phyloP scores from a whole-genome alignment of 2,797 vertebrate genomes.

The Notamacropus eugenii region DNA sequence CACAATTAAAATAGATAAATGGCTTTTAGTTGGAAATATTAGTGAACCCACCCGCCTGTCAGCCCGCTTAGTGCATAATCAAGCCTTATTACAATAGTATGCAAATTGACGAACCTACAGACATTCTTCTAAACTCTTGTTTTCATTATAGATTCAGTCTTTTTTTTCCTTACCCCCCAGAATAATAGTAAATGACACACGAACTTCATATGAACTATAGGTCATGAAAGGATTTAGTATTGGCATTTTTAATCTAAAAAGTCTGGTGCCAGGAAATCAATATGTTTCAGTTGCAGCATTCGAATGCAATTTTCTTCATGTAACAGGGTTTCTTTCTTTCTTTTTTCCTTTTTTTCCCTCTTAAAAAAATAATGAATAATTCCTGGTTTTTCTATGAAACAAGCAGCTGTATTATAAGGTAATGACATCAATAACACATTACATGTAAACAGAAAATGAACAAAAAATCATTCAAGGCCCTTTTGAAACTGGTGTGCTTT shows the following conservation, averaged over 20 bases:
- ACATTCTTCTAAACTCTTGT: slow-evolving; percentile 84
- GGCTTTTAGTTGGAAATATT: slow-evolving; percentile 78
- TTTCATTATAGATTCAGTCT: slow-evolving; percentile 87
- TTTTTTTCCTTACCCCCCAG: slow-evolving; percentile 81
- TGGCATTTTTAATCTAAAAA: slow-evolving; percentile 94
- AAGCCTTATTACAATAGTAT: slow-evolving; percentile 85
- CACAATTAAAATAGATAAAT: slow-evolving; percentile 83
- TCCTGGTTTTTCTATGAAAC: slow-evolving; percentile 89
- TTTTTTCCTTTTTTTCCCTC: slow-evolving; percentile 79
- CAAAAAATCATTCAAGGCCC: slow-evolving; percentile 91
- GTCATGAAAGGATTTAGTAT: slow-evolving; percentile 90
- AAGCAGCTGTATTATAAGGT: slow-evolving; percentile 89
- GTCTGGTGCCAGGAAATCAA: slow-evolving; percentile 93
- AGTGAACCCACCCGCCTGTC: slow-evolving; percentile 64
- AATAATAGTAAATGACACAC: slow-evolving; percentile 91
- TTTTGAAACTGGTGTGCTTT: slow-evolving; percentile 91
- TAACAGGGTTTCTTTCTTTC: slow-evolving; percentile 87
- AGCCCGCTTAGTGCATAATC: slow-evolving; percentile 79
- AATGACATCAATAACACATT: slow-evolving; percentile 90
- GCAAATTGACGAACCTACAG: slow-evolving; percentile 84
- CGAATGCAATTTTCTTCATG: slow-evolving; percentile 91
- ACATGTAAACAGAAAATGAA: slow-evolving; percentile 90
- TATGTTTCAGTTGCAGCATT: slow-evolving; percentile 90
- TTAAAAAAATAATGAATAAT: slow-evolving; percentile 89
- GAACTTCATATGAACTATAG: slow-evolving; percentile 91